Evolutionary conservation across 2,113 vertebrate species (phyloP), one percentile per base, ranked within the genome.

Genomic region (Oryzias melastigma): DNA sequence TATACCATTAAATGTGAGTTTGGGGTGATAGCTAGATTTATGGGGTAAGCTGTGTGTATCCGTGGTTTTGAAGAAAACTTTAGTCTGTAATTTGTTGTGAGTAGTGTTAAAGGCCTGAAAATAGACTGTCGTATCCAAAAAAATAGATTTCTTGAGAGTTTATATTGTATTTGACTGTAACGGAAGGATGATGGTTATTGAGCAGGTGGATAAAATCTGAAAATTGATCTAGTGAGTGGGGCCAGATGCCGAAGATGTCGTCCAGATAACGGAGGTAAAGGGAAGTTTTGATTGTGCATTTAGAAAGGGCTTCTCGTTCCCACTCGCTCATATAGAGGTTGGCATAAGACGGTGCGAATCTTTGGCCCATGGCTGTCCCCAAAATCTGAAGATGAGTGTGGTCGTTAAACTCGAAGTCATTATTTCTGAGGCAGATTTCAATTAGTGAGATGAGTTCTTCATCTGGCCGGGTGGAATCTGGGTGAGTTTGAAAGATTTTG

Each of bases 391-490:
- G 5, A 8, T 12, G n/a, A 1, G 1, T 5, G 0, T n/a, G 1
- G 1, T 47, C 6, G 1, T 48, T 14, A 5, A 59, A 29, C 0
- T 5, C 3, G 1, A 59, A 48, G 2, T 59, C 57, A 10, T 59
- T 48, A 2, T 47, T 58, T 4, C 6, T 47, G 1, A 47, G 12
- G 14, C 43, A 58, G 2, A 58, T 1, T 1, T 5, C 2, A 0
- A 57, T 2, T 0, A 27, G 7, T 10, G 12, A 1, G 3, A 57
- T 0, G 0, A 45, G 7, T 12, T 52, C 25, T 4, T 4, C 1
- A 1, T 54, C 62, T 4, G 51, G 51, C 13, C 62, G 35, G 1
- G 4, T 46, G 0, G 3, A 0, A 1, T 64, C 18, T 2, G 25
- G 51, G 2, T 54, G 6, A 1, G 4, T 40, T 0, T 8, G 0